Evolutionary conservation across 2,888 invertebrate species (phyloP).

Genomic region (Amphipyra tragopoginis): DNA sequence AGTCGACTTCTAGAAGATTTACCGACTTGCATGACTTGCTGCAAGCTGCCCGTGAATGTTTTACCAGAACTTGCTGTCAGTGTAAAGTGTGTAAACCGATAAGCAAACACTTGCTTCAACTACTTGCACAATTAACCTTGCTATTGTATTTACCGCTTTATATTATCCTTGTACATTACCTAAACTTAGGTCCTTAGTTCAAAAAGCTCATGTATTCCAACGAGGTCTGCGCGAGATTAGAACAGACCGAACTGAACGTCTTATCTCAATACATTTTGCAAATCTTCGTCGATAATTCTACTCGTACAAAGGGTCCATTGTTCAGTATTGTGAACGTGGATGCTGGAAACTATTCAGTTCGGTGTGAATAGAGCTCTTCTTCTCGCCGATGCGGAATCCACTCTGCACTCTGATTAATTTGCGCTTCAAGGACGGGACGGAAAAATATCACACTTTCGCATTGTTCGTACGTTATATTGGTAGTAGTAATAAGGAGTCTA

Average conservation of each 20-base stretch:
- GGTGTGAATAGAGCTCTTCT: constrained; percentile 44
- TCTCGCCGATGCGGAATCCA: constrained; percentile 28
- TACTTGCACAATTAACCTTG: too few relatives aligned
- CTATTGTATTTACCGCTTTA: too few relatives aligned
- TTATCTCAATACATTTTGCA: constrained; percentile 51
- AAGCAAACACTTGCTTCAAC: too few relatives aligned
- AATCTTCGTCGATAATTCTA: constrained; percentile 50
- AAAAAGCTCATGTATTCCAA: constrained; percentile 7
- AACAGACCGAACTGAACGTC: constrained; percentile 11
- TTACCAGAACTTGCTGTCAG: too few relatives aligned
- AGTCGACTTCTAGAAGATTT: too few relatives aligned
- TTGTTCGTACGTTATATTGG: constrained; percentile 1
- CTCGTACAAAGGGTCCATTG: constrained; percentile 50
- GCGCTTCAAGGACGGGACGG: constrained; percentile 7
- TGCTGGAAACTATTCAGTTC: constrained; percentile 53
- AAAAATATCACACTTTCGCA: constrained; percentile 12
- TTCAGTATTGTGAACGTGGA: constrained; percentile 50
- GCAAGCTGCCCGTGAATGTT: too few relatives aligned
- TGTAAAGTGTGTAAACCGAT: too few relatives aligned
- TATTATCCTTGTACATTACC: not conserved
- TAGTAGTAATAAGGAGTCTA: not conserved
- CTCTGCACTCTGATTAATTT: constrained; percentile 53
- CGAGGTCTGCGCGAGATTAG: constrained; percentile 22
- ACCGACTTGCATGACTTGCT: too few relatives aligned
- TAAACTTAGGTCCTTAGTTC: not conserved